Evolutionary conservation across 2,113 vertebrate genomes (phyloP).

Genomic region (Globicephala melas): DNA sequence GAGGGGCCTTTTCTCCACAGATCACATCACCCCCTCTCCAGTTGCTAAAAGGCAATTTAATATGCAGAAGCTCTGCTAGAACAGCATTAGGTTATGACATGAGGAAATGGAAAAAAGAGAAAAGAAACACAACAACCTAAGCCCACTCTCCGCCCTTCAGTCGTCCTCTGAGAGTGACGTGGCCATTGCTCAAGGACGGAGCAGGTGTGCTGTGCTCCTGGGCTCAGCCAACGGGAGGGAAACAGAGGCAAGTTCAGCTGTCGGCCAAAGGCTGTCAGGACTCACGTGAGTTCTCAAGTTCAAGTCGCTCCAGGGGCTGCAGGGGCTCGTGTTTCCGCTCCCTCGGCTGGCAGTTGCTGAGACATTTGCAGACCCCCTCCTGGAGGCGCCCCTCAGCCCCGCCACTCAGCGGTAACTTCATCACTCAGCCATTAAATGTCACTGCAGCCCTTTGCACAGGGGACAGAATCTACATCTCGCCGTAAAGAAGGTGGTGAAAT

Average conservation of each 20-base stretch:
- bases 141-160: constrained; percentile 58
- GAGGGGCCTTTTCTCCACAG: constrained; percentile 47
- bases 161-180: not conserved
- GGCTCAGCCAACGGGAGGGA: not conserved
- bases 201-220: not conserved
- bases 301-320: not conserved
- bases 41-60: constrained; percentile 67
- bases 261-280: no score
- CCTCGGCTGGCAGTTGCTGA: not conserved
- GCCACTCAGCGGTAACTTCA: constrained; percentile 74
- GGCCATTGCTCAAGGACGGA: constrained; percentile 24
- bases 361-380: not conserved
- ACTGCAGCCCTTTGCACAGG: constrained; percentile 61
- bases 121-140: not conserved
- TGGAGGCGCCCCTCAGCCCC: constrained; percentile 27
- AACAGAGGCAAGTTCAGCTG: not conserved
- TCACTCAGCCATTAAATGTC: constrained; percentile 84
- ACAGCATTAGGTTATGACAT: constrained; percentile 58
- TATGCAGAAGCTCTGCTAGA: constrained; percentile 45
- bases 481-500: constrained; percentile 79
- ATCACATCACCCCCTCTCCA: constrained; percentile 7
- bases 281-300: accelerated
- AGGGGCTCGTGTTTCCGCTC: not conserved
- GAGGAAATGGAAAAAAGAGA: constrained; percentile 33
- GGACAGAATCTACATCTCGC: constrained; percentile 79